Evolutionary conservation across 2,113 vertebrate species (phyloP).

Genomic region (Epinephelus fuscoguttatus): DNA sequence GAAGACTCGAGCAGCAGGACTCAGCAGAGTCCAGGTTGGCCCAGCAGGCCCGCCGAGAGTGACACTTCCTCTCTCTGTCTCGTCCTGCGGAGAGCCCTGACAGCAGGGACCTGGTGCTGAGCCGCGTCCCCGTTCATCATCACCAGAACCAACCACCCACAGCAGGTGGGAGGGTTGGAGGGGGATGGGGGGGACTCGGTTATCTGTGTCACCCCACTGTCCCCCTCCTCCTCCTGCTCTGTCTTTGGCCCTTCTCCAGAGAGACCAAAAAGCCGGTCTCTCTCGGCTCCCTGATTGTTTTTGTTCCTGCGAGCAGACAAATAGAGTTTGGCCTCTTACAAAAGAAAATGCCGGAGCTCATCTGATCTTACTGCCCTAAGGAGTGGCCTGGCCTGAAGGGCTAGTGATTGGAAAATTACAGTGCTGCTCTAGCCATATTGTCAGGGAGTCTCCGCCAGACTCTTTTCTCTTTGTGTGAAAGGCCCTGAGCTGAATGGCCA

Average conservation of each 20-base stretch:
- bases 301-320: constrained; percentile 80
- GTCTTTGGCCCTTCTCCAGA: constrained; percentile 76
- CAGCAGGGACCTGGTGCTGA: constrained; percentile 74
- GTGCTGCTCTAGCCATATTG: constrained; percentile 67
- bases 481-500: constrained; percentile 69
- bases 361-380: constrained; percentile 83
- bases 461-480: constrained; percentile 66
- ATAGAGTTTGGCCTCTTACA: constrained; percentile 79
- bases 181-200: constrained; percentile 27
- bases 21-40: constrained; percentile 82
- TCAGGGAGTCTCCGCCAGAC: constrained; percentile 64
- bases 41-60: constrained; percentile 81
- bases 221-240: constrained; percentile 31
- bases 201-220: constrained; percentile 69
- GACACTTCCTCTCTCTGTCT: constrained; percentile 85
- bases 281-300: constrained; percentile 78
- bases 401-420: constrained; percentile 86
- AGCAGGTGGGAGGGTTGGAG: constrained; percentile 15
- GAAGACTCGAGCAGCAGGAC: constrained; percentile 80
- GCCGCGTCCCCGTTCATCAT: constrained; percentile 73
- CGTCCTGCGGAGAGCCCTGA: constrained; percentile 74
- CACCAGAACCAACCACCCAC: constrained; percentile 76
- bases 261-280: constrained; percentile 69
- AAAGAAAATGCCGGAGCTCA: constrained; percentile 76
- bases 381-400: constrained; percentile 79